Percentiles rank a stretch among this genome's conserved stretches.
These are phyloP conservation scores for Circaetus gallicus DNA, from an alignment of 2,113 vertebrate species.

Conservation along the genomic window DNA sequence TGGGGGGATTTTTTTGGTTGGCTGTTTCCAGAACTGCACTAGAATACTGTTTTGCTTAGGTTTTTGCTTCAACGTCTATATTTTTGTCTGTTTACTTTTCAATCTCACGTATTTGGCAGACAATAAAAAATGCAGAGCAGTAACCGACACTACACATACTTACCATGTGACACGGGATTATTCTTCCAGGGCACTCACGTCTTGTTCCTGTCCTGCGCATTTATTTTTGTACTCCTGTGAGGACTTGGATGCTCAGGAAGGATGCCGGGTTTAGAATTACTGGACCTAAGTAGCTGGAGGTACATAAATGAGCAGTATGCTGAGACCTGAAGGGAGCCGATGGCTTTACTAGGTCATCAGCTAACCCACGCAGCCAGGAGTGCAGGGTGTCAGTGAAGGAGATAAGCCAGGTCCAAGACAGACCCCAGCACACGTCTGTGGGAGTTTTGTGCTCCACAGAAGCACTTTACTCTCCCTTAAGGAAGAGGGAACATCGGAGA, in stretches of 20 bases:
- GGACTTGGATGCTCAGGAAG: neutral
- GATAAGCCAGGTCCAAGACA: neutral
- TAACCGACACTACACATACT: neutral
- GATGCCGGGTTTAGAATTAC: neutral
- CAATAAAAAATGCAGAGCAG: neutral
- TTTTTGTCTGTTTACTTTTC: constrained; percentile 3
- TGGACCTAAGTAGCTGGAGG: neutral
- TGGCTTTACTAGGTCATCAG: neutral
- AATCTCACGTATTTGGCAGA: neutral
- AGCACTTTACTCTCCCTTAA: neutral
- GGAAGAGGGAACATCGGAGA: neutral
- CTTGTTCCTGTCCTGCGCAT: neutral
- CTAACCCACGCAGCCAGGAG: neutral
- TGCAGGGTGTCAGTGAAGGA: neutral
- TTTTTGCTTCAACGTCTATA: constrained; percentile 2
- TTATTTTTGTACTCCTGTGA: neutral
- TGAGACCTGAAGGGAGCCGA: neutral
- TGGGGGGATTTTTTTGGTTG: neutral
- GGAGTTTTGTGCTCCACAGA: neutral
- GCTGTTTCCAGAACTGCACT: neutral
- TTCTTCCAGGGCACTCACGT: neutral
- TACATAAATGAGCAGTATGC: neutral
- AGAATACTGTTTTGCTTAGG: neutral
- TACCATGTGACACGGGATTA: neutral
- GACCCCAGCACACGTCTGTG: neutral